Conservation (phyloP, 2,797 vertebrate species). For the Tamandua tetradactyla region DNA sequence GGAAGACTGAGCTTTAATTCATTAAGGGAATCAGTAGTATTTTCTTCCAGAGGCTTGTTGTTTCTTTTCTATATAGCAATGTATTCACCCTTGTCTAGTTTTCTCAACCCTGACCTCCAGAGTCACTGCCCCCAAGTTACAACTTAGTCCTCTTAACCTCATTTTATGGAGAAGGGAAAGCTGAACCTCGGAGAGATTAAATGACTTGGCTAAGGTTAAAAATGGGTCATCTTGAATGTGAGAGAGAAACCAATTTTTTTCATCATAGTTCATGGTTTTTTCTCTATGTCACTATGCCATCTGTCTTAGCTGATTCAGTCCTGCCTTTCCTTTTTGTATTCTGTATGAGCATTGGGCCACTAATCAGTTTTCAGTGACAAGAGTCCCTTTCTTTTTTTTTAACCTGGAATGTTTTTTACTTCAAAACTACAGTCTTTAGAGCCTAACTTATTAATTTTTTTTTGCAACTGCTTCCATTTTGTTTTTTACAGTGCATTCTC, state of each 20-base stretch:
- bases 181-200: constrained; percentile 54
- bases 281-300: neutral
- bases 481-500: neutral
- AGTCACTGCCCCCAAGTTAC: constrained; percentile 47
- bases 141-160: constrained; percentile 37
- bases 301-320: neutral
- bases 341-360: neutral
- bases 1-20: neutral
- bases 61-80: neutral
- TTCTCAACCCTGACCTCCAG: neutral
- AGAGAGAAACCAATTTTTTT: constrained; percentile 52
- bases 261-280: constrained; percentile 53
- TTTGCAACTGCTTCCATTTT: neutral
- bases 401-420: neutral
- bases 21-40: neutral
- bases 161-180: constrained; percentile 45
- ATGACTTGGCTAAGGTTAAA: constrained; percentile 72
- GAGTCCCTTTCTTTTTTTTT: constrained; percentile 30
- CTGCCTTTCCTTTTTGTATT: constrained; percentile 35
- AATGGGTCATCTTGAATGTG: constrained; percentile 65
- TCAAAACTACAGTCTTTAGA: neutral
- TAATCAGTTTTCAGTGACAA: constrained; percentile 38
- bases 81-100: neutral
- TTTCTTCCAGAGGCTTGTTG: neutral
- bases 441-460: neutral